These are phyloP conservation scores for Trichomalopsis sarcophagae DNA, from an alignment of 1,140 invertebrate species.

Conservation along the genomic window DNA sequence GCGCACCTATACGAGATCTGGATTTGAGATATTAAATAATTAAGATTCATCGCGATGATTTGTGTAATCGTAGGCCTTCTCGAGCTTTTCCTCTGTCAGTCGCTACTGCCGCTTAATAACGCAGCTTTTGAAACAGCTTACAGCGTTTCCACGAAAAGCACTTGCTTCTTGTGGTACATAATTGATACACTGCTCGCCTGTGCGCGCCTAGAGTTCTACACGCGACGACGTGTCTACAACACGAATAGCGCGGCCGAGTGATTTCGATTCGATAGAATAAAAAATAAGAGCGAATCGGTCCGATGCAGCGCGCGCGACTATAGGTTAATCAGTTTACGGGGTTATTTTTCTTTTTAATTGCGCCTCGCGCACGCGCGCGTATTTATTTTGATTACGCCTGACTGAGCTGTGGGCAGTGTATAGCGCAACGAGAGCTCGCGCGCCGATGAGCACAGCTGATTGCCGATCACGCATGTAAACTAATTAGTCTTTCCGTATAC, in stretches of 20 bases:
- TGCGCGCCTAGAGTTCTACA: not conserved
- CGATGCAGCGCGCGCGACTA: not conserved
- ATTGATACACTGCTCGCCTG: not conserved
- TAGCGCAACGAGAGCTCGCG: not conserved
- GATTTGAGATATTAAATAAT: constrained; percentile 60
- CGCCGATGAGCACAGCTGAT: constrained; percentile 14
- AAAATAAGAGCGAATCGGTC: not conserved
- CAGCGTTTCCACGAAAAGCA: not conserved
- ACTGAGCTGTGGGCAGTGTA: not conserved
- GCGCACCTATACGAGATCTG: not conserved
- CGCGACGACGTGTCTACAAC: not conserved
- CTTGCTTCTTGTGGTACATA: too few species aligned
- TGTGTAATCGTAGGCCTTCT: not conserved
- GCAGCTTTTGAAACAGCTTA: too few species aligned
- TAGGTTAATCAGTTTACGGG: not conserved
- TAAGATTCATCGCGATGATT: constrained; percentile 61
- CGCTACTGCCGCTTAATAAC: too few species aligned
- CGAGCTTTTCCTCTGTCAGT: too few species aligned
- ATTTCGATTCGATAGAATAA: too few species aligned
- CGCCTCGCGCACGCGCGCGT: not conserved
- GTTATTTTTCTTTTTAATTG: constrained; percentile 35
- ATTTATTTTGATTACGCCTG: constrained; percentile 45
- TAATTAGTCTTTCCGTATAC: constrained; percentile 35
- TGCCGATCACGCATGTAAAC: constrained; percentile 42
- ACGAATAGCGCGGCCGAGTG: not conserved